A percentile compares a stretch with the other conserved stretches of the same genome.
Evolutionary conservation across 2,113 vertebrate genomes (phyloP).

Genomic region (Bombycilla garrulus): DNA sequence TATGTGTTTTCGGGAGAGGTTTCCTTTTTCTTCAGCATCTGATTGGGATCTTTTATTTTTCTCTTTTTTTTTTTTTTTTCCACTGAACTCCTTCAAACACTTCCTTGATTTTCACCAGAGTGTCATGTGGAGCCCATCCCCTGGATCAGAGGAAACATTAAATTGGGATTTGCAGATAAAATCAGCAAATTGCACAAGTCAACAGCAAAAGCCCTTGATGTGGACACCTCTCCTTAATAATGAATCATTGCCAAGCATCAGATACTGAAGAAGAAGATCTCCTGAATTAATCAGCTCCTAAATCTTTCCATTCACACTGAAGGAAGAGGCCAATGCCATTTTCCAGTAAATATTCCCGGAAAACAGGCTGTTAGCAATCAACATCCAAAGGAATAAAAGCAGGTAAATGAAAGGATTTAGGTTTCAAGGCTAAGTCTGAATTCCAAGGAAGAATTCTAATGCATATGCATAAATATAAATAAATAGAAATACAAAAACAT

Average conservation of each 20-base stretch:
- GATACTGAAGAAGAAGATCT: neutral
- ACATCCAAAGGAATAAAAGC: neutral
- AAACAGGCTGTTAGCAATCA: neutral
- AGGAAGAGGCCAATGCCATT: neutral
- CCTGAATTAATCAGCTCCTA: neutral
- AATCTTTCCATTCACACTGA: neutral
- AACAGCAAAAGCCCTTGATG: neutral
- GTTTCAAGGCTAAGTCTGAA: neutral
- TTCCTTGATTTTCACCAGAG: neutral
- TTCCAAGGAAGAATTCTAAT: neutral
- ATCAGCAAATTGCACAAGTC: neutral
- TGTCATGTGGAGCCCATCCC: neutral
- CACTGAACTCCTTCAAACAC: neutral
- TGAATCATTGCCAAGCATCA: neutral
- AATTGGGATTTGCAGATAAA: neutral
- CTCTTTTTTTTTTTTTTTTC: neutral
- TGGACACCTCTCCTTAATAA: neutral
- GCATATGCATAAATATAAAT: neutral
- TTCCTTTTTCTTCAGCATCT: neutral
- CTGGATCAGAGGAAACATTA: neutral
- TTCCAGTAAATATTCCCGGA: constrained; percentile 22
- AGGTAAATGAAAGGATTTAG: neutral
- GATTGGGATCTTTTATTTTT: neutral
- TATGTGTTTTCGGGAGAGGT: neutral
- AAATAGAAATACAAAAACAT: neutral